phyloP scores from a whole-genome alignment of 2,888 invertebrate genomes.

The Belgica antarctica region DNA sequence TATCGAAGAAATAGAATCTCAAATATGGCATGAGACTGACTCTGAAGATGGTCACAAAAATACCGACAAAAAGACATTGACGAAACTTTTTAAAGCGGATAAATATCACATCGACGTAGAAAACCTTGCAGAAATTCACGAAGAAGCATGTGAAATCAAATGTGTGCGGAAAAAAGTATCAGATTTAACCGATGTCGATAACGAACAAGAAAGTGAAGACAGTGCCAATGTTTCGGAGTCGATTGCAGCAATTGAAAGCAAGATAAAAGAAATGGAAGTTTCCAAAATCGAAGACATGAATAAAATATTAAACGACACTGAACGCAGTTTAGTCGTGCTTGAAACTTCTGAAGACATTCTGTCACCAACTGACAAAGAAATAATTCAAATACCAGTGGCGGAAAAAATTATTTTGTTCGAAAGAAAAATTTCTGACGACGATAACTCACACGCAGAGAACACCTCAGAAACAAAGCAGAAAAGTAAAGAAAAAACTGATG shows the following conservation, averaged over 20 bases:
- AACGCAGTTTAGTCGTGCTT: conserved; percentile 10
- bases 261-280: conserved; percentile 50
- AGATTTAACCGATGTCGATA: conserved; percentile 45
- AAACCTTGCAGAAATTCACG: conserved; percentile 46
- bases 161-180: conserved; percentile 46
- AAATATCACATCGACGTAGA: conserved; percentile 21
- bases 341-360: conserved; percentile 37
- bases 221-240: conserved; percentile 48
- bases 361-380: conserved; percentile 37
- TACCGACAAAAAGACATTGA: not conserved
- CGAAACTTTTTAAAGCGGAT: not conserved
- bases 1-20: conserved; percentile 46
- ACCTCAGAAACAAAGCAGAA: conserved; percentile 3
- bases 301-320: conserved; percentile 10
- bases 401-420: conserved; percentile 46
- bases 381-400: conserved; percentile 38
- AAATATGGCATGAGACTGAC: conserved; percentile 36
- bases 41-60: conserved; percentile 9
- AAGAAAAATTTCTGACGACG: conserved; percentile 45
- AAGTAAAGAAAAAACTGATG: too few relatives aligned
- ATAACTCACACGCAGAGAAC: conserved; percentile 14
- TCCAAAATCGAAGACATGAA: conserved; percentile 51
- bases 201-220: conserved; percentile 25
- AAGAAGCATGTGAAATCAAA: conserved; percentile 50
- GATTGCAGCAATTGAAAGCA: conserved; percentile 45